A percentile compares a stretch with the other conserved stretches of the same genome.
phyloP scores from a whole-genome alignment of 2,797 vertebrate species.

The Tragopan temminckii region DNA sequence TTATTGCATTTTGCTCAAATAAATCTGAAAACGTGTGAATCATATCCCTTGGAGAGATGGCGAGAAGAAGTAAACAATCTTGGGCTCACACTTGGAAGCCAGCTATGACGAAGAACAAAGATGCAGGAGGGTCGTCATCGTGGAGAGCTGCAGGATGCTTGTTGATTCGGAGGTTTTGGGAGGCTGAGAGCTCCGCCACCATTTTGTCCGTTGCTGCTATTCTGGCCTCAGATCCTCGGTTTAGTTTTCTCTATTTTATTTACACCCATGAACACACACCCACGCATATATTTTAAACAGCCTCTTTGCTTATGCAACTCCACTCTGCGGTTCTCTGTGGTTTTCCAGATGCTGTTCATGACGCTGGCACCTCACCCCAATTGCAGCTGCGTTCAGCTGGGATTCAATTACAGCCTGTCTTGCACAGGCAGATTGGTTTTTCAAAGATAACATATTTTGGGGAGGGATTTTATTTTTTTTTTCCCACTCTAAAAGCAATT shows the following conservation, averaged over 20 bases:
- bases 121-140: conserved; percentile 25
- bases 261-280: background rate
- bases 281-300: background rate
- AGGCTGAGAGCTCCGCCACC: background rate
- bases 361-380: conserved; percentile 61
- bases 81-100: conserved; percentile 57
- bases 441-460: conserved; percentile 71
- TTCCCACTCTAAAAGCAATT: background rate
- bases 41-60: conserved; percentile 93
- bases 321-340: conserved; percentile 20
- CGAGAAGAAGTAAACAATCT: conserved; percentile 80
- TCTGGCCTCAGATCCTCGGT: background rate
- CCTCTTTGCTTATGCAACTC: conserved; percentile 20
- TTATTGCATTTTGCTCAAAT: conserved; percentile 99
- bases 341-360: conserved; percentile 72
- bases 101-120: conserved; percentile 63
- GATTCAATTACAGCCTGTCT: conserved; percentile 78
- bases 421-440: conserved; percentile 69
- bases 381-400: conserved; percentile 76
- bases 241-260: background rate
- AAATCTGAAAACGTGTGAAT: conserved; percentile 98
- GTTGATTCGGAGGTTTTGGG: background rate
- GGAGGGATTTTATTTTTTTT: background rate
- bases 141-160: background rate
- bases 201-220: background rate